A percentile compares a stretch with the other conserved stretches of the same genome.
phyloP scores from a whole-genome alignment of 64 coral and sea anemone genomes.

The Dendronephthya gigantea region DNA sequence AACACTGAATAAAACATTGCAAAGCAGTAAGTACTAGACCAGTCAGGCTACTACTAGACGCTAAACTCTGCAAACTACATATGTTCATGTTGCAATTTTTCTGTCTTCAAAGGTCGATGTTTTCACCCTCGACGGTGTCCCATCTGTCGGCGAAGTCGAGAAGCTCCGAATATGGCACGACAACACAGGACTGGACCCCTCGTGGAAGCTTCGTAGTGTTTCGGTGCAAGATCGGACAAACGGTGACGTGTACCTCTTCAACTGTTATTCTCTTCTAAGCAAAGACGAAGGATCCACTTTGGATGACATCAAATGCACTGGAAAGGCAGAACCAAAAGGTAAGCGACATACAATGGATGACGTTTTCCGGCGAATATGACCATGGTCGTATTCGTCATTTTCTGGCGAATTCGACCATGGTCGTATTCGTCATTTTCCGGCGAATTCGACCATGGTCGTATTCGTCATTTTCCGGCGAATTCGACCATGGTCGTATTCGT shows the following conservation, averaged over 20 bases:
- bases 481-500: too few relatives aligned
- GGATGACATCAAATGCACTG: constrained; percentile 61
- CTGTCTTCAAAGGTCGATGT: constrained; percentile 73
- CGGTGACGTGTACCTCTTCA: constrained; percentile 79
- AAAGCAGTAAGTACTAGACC: background rate
- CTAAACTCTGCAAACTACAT: constrained; percentile 57
- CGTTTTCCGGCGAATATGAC: too few relatives aligned
- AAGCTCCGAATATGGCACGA: constrained; percentile 83
- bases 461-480: too few relatives aligned
- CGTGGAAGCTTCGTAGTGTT: constrained; percentile 75
- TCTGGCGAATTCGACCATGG: too few relatives aligned
- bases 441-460: too few relatives aligned
- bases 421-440: too few relatives aligned
- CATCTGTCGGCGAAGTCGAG: constrained; percentile 45
- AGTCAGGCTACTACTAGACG: constrained; percentile 50
- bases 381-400: too few relatives aligned
- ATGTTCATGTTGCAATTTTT: constrained; percentile 61
- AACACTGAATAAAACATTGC: background rate
- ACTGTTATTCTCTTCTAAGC: constrained; percentile 69
- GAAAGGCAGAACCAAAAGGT: constrained; percentile 51
- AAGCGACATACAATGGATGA: too few relatives aligned
- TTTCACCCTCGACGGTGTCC: constrained; percentile 42
- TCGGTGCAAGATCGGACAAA: constrained; percentile 61
- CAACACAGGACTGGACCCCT: constrained; percentile 57
- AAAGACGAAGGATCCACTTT: constrained; percentile 33